Percentiles rank a stretch among this genome's conserved stretches.
phyloP scores from a whole-genome alignment of 2,888 invertebrate genomes.

The Cepaea hortensis region DNA sequence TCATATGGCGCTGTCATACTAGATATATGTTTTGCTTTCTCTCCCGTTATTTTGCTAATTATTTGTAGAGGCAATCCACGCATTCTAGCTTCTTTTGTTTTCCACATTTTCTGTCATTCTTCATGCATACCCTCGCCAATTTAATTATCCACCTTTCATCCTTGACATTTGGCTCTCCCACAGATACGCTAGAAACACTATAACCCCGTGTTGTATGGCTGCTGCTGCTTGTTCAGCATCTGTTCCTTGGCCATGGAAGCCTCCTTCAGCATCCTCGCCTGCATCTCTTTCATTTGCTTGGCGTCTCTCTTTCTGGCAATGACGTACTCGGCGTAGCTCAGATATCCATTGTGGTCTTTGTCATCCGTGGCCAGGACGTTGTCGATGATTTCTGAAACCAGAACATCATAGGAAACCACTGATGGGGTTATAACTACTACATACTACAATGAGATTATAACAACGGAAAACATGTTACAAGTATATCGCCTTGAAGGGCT shows the following conservation, averaged over 20 bases:
- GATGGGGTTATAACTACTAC: neutral
- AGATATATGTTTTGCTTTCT: too few relatives aligned
- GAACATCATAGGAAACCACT: neutral
- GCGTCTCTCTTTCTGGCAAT: conserved; percentile 71
- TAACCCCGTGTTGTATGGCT: conserved; percentile 42
- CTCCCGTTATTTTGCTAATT: too few relatives aligned
- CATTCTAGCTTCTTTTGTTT: too few relatives aligned
- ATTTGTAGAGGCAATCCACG: too few relatives aligned
- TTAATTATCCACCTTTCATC: neutral
- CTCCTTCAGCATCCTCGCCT: conserved; percentile 55
- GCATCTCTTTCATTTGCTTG: conserved; percentile 58
- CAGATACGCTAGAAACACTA: neutral
- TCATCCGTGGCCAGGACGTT: conserved; percentile 89
- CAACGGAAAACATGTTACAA: neutral
- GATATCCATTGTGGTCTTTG: conserved; percentile 88
- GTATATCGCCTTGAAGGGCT: neutral
- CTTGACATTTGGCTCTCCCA: neutral
- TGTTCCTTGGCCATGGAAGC: conserved; percentile 53
- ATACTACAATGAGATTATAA: neutral
- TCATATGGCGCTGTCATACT: too few relatives aligned
- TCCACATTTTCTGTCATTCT: too few relatives aligned
- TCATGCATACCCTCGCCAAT: too few relatives aligned
- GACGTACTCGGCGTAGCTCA: conserved; percentile 88
- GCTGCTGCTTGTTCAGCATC: conserved; percentile 52
- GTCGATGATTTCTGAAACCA: conserved; percentile 87